Evolutionary conservation across 2,113 vertebrate genomes (phyloP), one percentile per base, ranked within the genome.

Genomic region (Hemibagrus wyckioides): DNA sequence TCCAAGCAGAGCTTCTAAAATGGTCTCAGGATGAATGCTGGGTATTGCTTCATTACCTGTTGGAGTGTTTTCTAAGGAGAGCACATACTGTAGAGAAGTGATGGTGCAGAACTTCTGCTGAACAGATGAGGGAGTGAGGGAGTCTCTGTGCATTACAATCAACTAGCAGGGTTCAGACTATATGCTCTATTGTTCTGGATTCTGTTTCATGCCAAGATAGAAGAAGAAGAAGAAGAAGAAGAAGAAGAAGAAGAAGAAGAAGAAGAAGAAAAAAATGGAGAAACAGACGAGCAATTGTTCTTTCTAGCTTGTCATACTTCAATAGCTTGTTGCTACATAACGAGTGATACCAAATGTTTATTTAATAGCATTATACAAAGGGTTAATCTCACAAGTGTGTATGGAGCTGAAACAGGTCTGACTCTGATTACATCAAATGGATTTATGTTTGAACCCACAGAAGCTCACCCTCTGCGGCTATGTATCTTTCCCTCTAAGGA

Each of bases 81-180:
- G 19, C 17, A 36, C 30, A 59, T 59, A n/a, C n/a, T n/a, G n/a
- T n/a, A 84, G 83, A 36, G 15, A 76, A 44, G n/a, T 25, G 77
- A 41, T 50, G 73, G 36, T 89, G 86, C 82, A 92, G 88, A 90
- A 84, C 89, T 88, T 85, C 8, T 83, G 87, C 57, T 87, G 84
- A 83, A 81, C 94, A 92, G 91, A 50, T 90, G 93, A 90, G 91
- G 92, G 93, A 56, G 91, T 11, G n/a, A 89, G 87, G 67, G 90
- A 89, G 83, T 86, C 86, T 86, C 86, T 81, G 36, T 75, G 36
- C 54, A 61, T 75, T 79, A 13, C 82, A 81, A 69, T 82, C n/a
- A 81, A 83, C 65, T 41, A 81, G 67, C 41, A 83, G 80, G 41
- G 7, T 28, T 30, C 79, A 71, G 61, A 67, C 39, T 81, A 71